A percentile compares a stretch with the other conserved stretches of the same genome.
Conservation (phyloP, 2,888 invertebrate genomes). For the Clunio marinus region DNA sequence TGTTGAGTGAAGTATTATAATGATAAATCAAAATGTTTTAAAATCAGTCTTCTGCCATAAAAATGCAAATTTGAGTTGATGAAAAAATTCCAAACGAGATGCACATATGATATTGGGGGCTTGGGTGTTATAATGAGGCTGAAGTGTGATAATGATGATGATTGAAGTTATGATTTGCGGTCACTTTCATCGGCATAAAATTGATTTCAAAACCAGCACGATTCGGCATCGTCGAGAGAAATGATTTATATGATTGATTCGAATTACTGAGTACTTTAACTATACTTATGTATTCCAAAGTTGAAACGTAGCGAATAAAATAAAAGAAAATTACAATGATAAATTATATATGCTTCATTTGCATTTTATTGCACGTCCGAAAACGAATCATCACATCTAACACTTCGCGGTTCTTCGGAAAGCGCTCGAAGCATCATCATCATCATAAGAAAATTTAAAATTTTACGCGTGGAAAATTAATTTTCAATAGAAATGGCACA, state of each 20-base stretch:
- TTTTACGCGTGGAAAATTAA: too few species aligned
- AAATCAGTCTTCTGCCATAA: too few species aligned
- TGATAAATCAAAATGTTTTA: not conserved
- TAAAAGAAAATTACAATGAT: constrained; percentile 33
- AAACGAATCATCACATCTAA: not conserved
- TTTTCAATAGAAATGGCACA: not conserved
- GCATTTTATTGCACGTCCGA: constrained; percentile 18
- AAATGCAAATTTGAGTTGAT: not conserved
- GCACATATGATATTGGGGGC: constrained; percentile 7
- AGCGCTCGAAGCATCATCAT: too few species aligned
- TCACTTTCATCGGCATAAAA: constrained; percentile 29
- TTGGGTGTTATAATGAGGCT: constrained; percentile 29
- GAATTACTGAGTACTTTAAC: constrained; percentile 15
- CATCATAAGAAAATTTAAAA: too few species aligned
- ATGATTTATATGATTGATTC: constrained; percentile 28
- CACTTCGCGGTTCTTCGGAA: too few species aligned
- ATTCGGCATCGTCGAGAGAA: not conserved
- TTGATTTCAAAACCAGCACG: constrained; percentile 26
- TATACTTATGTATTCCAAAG: not conserved
- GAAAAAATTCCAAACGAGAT: constrained; percentile 25
- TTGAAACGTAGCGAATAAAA: not conserved
- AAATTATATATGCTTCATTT: constrained; percentile 35
- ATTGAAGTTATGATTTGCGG: constrained; percentile 29
- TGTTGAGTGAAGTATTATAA: not conserved
- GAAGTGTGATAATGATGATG: constrained; percentile 33